phyloP scores from a whole-genome alignment of 1,140 invertebrate species.

The Zaprionus tsacasi region DNA sequence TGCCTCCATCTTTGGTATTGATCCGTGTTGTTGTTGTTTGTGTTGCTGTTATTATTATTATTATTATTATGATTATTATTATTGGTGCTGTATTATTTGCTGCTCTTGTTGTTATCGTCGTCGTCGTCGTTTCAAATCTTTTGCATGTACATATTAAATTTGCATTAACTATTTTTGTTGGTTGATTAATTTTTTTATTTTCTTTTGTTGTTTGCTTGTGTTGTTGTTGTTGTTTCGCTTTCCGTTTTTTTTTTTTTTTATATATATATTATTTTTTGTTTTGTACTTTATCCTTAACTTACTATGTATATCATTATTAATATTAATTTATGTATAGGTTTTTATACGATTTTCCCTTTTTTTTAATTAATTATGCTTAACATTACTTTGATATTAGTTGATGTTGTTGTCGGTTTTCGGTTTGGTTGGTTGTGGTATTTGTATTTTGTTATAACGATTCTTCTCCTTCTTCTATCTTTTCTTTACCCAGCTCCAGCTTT shows the following conservation, averaged over 20 bases:
- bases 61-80: conserved; percentile 51
- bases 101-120: conserved; percentile 42
- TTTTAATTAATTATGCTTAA: conserved; percentile 59
- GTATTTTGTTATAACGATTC: conserved; percentile 56
- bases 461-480: conserved; percentile 43
- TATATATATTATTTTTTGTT: conserved; percentile 44
- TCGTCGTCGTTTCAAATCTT: conserved; percentile 59
- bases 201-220: conserved; percentile 30
- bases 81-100: conserved; percentile 39
- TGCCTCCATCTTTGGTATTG: conserved; percentile 84
- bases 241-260: conserved; percentile 34
- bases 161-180: conserved; percentile 69
- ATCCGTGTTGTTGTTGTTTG: conserved; percentile 76
- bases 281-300: conserved; percentile 80
- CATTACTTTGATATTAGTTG: conserved; percentile 82
- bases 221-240: conserved; percentile 37
- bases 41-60: conserved; percentile 42
- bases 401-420: conserved; percentile 56
- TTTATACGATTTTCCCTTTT: conserved; percentile 51
- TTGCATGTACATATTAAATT: conserved; percentile 71
- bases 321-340: conserved; percentile 63
- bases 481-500: conserved; percentile 58
- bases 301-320: conserved; percentile 74
- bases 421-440: conserved; percentile 51
- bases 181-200: conserved; percentile 49